Evolutionary conservation across 2,888 invertebrate genomes (phyloP).

Genomic region (Mimachlamys varia): DNA sequence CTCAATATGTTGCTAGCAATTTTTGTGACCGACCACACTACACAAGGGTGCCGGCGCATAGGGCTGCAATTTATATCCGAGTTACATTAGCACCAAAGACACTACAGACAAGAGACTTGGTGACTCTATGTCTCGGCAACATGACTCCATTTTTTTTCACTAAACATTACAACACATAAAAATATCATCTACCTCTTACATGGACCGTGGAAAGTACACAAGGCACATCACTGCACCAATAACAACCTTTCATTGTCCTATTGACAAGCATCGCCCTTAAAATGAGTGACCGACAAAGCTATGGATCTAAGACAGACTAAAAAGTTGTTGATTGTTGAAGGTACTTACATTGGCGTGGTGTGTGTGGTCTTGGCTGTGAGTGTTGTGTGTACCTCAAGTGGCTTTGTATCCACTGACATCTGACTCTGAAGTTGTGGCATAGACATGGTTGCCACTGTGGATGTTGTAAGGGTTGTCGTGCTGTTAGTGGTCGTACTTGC

Average conservation of each 20-base stretch:
- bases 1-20: background rate
- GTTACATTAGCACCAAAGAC: conserved; percentile 41
- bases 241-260: too few relatives aligned
- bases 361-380: conserved; percentile 61
- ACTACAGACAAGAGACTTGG: conserved; percentile 3
- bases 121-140: conserved; percentile 40
- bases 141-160: background rate
- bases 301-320: background rate
- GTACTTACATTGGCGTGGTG: conserved; percentile 53
- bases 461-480: conserved; percentile 41
- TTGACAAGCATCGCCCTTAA: too few relatives aligned
- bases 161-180: background rate
- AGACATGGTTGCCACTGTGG: conserved; percentile 39
- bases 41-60: conserved; percentile 10
- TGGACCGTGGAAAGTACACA: too few relatives aligned
- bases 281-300: too few relatives aligned
- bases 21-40: background rate
- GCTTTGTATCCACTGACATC: conserved; percentile 60
- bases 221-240: too few relatives aligned
- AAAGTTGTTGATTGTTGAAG: background rate
- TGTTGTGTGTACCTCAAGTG: conserved; percentile 54
- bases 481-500: conserved; percentile 44
- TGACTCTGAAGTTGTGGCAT: conserved; percentile 65
- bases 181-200: background rate
- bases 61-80: conserved; percentile 29